Base-by-base conservation (phyloP, 2,113 vertebrate genomes). In the Rafetus swinhoei region DNA sequence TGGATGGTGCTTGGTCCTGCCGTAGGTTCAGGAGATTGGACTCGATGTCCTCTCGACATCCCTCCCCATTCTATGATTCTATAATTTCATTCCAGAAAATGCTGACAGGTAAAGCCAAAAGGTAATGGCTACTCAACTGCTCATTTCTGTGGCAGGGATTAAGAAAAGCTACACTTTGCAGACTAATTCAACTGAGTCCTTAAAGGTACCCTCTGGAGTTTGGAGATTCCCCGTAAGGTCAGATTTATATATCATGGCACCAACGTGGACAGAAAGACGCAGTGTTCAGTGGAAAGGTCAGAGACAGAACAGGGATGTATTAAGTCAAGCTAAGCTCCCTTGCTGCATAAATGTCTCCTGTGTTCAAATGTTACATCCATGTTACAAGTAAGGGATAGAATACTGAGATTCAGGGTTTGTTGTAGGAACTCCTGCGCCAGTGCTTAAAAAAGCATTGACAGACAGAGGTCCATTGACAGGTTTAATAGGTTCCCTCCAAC, bases 401-500 rank as follows among this genome's bases (percentile, higher is more conserved):
- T 0, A 62, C 5, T 45, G 56, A 9, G 12, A 79, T 1, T 14
- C 72, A 60, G 89, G 4, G 0, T 0, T 5, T 3, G 1, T 2
- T 0, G 39, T n/a, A 84, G 16, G 11, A 56, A 55, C 1, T 35
- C 35, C 74, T 80, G 0, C 62, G 35, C 21, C 7, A 32, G 19
- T 3, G 56, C 56, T 29, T 76, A 45, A 13, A 76, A 72, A 76
- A 76, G 74, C 35, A 15, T 5, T 13, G 35, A 21, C 21, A 45
- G 35, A 76, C 35, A 76, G 39, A 50, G 74, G 24, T 50, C 22
- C 19, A 50, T 39, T 45, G 74, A 76, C 39, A 76, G 22, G 25
- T 45, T 76, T 76, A 45, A 76, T 39, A 21, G 12, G 39, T 24
- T 76, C 39, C 39, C 45, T 45, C 39, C 74, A 21, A 76, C 22